Evolutionary conservation across 2,797 vertebrate genomes (phyloP).

Genomic region (Crenichthys baileyi): DNA sequence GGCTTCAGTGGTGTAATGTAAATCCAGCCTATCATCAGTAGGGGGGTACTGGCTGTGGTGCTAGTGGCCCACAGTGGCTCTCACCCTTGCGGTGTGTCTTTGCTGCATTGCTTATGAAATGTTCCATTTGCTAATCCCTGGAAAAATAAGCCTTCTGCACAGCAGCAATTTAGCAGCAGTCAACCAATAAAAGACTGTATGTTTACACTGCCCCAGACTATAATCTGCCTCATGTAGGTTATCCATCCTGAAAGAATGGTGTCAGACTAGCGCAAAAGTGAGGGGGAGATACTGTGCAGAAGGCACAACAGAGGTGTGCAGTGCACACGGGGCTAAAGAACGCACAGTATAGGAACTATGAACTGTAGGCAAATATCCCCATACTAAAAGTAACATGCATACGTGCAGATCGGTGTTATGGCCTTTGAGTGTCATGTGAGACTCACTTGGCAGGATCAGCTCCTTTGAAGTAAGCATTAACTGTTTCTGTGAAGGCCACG

Average conservation of each 20-base stretch:
- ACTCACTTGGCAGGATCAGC: conserved; percentile 96
- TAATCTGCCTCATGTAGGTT: conserved; percentile 75
- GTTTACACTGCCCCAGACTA: conserved; percentile 76
- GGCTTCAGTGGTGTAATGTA: conserved; percentile 12
- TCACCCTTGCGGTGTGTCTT: conserved; percentile 46
- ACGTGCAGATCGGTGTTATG: conserved; percentile 34
- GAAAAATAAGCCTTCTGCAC: conserved; percentile 76
- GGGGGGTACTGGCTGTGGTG: conserved; percentile 29
- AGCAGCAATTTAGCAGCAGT: conserved; percentile 80
- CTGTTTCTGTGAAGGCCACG: conserved; percentile 95
- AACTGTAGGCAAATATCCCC: conserved; percentile 31
- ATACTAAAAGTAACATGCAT: conserved; percentile 48
- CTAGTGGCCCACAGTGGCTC: conserved; percentile 39
- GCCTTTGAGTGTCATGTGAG: conserved; percentile 71
- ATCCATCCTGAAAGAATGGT: conserved; percentile 80
- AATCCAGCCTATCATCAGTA: conserved; percentile 19
- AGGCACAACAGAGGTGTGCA: not conserved
- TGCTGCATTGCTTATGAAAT: conserved; percentile 74
- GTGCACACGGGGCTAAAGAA: conserved; percentile 6
- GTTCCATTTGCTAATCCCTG: conserved; percentile 81
- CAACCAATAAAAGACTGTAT: conserved; percentile 79
- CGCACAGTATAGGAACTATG: not conserved
- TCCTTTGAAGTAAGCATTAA: conserved; percentile 99
- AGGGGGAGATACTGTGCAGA: conserved; percentile 20
- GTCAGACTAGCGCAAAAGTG: conserved; percentile 65